Base-by-base conservation (phyloP, 2,797 vertebrate genomes). In the Jordanella pulchra region DNA sequence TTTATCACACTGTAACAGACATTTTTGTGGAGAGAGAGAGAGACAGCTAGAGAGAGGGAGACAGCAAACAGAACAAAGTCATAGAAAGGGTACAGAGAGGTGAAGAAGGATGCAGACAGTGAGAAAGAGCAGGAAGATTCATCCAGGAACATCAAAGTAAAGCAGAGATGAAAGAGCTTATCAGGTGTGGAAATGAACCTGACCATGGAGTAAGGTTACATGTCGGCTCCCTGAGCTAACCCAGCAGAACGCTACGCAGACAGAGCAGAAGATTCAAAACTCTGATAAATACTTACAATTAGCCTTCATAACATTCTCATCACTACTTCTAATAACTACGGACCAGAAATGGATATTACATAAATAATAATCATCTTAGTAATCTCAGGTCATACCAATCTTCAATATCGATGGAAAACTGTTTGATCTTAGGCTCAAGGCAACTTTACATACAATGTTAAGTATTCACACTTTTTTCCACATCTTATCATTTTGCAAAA, bases 151-250 rank as follows among this genome's bases (percentile, higher is more conserved):
- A 89, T 92, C 88, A 93, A 93, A 93, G 89, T 81, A 81, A 56
- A 80, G 58, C 77, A 73, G 67, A 92, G 89, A 91, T 90, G 89
- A 93, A 92, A 91, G 87, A 85, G 85, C 77, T 91, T 89, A 91
- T 92, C 87, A 89, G 79, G 85, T 83, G 88, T 89, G 87, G 85
- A 91, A 93, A 91, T 90, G 87, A 91, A 90, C 86, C 86, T 81
- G 88, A 84, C 83, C 86, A 66, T 55, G 15, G 68, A 77, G 84
- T 87, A 85, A 85, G 84, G 82, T 73, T 77, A 48, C 82, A 83
- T 69, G 69, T 77, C 80, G 72, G 70, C 78, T 81, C 67, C 65
- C 77, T 53, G 61, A 84, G 70, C 76, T 35, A 86, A 83, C 82
- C 75, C 25, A 72, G 64, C 65, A 54, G 69, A 74, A 82, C 48